Evolutionary conservation across 2,888 invertebrate species (phyloP).

Genomic region (Adineta ricciae): DNA sequence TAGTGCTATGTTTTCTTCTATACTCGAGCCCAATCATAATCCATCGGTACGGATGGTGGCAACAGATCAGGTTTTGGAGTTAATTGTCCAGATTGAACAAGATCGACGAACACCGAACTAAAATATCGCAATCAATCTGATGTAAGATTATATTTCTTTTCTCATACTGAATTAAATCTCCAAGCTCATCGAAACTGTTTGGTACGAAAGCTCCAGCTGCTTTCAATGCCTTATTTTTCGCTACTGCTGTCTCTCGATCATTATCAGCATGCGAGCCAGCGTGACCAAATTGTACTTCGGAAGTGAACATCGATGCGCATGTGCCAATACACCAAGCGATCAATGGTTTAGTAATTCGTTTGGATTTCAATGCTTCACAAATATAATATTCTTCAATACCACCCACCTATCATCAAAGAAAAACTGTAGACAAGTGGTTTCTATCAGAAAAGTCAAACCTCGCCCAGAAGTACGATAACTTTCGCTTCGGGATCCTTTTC

Average conservation of each 20-base stretch:
- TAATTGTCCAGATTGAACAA: conserved; percentile 70
- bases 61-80: conserved; percentile 79
- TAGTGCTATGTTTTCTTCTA: conserved; percentile 35
- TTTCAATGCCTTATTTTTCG: conserved; percentile 75
- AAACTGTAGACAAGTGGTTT: no score
- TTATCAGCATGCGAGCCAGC: conserved; percentile 96
- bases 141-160: background rate
- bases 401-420: conserved; percentile 69
- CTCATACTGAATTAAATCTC: conserved; percentile 59
- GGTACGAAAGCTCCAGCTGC: conserved; percentile 81
- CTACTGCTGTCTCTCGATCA: conserved; percentile 76
- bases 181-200: conserved; percentile 76
- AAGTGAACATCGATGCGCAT: conserved; percentile 54
- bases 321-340: conserved; percentile 98
- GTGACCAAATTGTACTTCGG: conserved; percentile 88
- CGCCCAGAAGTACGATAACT: conserved; percentile 86
- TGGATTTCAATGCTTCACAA: conserved; percentile 69
- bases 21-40: conserved; percentile 85
- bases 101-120: conserved; percentile 53
- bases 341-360: conserved; percentile 76
- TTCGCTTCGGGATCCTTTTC: conserved; percentile 63
- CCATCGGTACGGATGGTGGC: conserved; percentile 99
- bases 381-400: conserved; percentile 95
- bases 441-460: conserved; percentile 43
- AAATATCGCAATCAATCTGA: background rate